phyloP scores from a whole-genome alignment of 1,140 invertebrate species.

The Philopotamus ludificatus region DNA sequence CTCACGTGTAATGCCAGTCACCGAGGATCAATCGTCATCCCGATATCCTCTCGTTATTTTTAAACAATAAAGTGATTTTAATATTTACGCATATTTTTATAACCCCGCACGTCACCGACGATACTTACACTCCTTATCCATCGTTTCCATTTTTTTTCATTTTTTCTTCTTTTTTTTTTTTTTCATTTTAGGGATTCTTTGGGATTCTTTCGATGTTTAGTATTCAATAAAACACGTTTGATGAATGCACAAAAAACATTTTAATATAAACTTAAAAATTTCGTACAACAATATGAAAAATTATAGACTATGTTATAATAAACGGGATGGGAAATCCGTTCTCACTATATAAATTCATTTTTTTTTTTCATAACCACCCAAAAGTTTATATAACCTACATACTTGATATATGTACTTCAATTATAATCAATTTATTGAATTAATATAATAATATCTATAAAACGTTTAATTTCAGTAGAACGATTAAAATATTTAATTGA shows the following conservation, averaged over 20 bases:
- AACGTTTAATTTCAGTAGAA: constrained; percentile 28
- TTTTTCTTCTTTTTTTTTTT: not conserved
- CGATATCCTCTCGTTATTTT: constrained; percentile 30
- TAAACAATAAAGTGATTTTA: constrained; percentile 38
- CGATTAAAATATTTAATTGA: constrained; percentile 18
- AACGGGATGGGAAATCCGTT: constrained; percentile 65
- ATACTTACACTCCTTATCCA: no score
- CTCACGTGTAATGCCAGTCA: constrained; percentile 30
- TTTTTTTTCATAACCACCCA: constrained; percentile 40
- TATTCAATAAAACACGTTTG: not conserved
- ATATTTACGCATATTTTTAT: constrained; percentile 24
- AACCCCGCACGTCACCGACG: not conserved
- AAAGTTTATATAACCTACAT: constrained; percentile 40
- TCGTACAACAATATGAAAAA: constrained; percentile 78
- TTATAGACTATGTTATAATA: constrained; percentile 69
- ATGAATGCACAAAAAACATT: constrained; percentile 70
- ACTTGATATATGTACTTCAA: constrained; percentile 40
- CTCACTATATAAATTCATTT: constrained; percentile 60
- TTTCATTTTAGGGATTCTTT: not conserved
- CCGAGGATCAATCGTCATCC: constrained; percentile 12
- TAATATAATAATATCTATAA: constrained; percentile 21
- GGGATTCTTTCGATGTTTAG: no score
- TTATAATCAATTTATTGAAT: constrained; percentile 34
- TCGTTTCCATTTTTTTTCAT: not conserved
- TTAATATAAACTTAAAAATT: constrained; percentile 84